Conservation (phyloP, 1,140 invertebrate genomes). For the Nephila pilipes region DNA sequence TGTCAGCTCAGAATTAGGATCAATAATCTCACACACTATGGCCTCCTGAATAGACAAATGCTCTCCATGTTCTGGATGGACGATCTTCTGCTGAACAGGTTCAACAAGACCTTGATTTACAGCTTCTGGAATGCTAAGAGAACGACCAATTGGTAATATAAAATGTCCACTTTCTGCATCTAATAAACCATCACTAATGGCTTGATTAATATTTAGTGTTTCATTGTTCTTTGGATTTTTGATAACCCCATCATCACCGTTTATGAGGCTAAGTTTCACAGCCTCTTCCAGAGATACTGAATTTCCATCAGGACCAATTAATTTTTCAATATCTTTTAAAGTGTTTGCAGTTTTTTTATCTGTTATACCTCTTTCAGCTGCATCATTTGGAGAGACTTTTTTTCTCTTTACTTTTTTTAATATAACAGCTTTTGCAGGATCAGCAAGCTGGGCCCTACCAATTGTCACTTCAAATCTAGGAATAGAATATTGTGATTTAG, state of each 20-base stretch:
- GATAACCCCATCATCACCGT: constrained; percentile 89
- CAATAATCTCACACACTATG: constrained; percentile 92
- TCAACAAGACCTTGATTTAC: constrained; percentile 92
- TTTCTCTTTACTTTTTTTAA: constrained; percentile 90
- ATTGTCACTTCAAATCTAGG: constrained; percentile 87
- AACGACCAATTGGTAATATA: constrained; percentile 90
- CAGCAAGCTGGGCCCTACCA: constrained; percentile 83
- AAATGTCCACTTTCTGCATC: constrained; percentile 89
- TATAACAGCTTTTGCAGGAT: constrained; percentile 85
- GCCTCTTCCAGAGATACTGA: constrained; percentile 88
- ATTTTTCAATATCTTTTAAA: constrained; percentile 85
- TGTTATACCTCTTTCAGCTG: constrained; percentile 87
- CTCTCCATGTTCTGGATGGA: constrained; percentile 93
- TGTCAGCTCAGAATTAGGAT: constrained; percentile 86
- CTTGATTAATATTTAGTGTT: constrained; percentile 89
- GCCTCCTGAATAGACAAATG: constrained; percentile 89
- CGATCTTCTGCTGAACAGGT: constrained; percentile 88
- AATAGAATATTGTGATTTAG: constrained; percentile 81
- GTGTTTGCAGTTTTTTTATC: constrained; percentile 88
- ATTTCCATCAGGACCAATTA: constrained; percentile 83
- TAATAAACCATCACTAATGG: constrained; percentile 90
- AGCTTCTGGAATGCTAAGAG: constrained; percentile 90
- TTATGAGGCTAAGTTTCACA: constrained; percentile 87
- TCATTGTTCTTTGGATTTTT: constrained; percentile 91
- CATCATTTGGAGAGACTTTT: constrained; percentile 86